These are phyloP conservation scores for Protomyctophum bolini DNA, from an alignment of 2,113 vertebrate genomes.

Conservation along the genomic window DNA sequence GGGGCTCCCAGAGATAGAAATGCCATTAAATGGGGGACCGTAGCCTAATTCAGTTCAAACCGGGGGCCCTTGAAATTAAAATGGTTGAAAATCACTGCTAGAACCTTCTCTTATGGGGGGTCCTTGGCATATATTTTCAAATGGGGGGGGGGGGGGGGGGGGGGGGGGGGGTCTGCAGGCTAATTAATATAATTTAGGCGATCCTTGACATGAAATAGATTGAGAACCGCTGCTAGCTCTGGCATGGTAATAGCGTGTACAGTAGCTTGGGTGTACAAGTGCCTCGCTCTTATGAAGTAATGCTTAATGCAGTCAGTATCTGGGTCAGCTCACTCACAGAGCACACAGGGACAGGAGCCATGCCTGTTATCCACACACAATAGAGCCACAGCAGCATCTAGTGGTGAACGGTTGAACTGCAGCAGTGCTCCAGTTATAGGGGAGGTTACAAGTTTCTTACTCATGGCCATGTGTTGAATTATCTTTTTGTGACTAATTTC, in stretches of 20 bases:
- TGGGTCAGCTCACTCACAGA: conserved; percentile 62
- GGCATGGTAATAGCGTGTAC: conserved; percentile 16
- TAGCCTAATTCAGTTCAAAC: too few relatives aligned
- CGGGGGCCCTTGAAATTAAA: too few relatives aligned
- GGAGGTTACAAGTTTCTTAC: too few relatives aligned
- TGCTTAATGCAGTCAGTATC: conserved; percentile 51
- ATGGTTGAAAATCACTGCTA: too few relatives aligned
- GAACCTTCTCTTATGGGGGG: too few relatives aligned
- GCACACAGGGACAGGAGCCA: conserved; percentile 32
- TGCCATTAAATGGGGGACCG: too few relatives aligned
- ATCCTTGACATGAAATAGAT: not conserved
- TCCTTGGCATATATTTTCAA: too few relatives aligned
- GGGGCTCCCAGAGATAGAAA: too few relatives aligned
- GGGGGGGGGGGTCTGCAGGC: too few relatives aligned
- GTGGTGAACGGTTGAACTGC: conserved; percentile 46
- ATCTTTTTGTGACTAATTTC: not conserved
- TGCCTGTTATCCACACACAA: not conserved
- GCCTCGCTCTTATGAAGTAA: conserved; percentile 63
- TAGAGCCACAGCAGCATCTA: conserved; percentile 56
- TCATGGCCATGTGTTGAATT: too few relatives aligned
- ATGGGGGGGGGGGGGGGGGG: too few relatives aligned
- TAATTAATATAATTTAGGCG: too few relatives aligned
- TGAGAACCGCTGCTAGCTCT: not conserved
- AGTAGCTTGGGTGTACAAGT: conserved; percentile 20
- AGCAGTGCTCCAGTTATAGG: not conserved